Base-by-base conservation (phyloP, 2,113 vertebrate species). In the Stegastes partitus region DNA sequence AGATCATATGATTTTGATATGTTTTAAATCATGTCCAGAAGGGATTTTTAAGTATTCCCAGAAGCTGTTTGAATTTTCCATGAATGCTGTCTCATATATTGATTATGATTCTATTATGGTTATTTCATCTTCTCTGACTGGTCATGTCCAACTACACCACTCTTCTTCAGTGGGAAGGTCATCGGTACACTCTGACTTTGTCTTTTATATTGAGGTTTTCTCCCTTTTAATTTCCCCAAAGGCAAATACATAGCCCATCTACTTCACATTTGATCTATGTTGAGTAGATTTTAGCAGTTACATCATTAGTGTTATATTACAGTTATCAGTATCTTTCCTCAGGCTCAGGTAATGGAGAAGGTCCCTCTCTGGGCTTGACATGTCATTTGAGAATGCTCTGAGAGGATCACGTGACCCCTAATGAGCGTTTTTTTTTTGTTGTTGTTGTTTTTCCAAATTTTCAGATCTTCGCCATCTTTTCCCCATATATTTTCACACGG, bases 301-400 rank as follows among this genome's bases (percentile, higher is more conserved):
- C 58, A n/a, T n/a, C n/a, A n/a, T n/a, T 51, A 9, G 42, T 57
- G 59, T 65, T 50, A 50, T 34, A 50, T 64, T 70, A 64, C 58
- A 39, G 42, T 26, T 71, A 42, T 39, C 34, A 28, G 26, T 50
- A 28, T 42, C 54, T 53, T 10, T 42, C 39, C 45, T 78, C 49
- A 54, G 22, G 49, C 25, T n/a, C 12, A 57, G 18, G 44, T 26
- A 71, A 51, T 25, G 47, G 18, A 26, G 37, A 16, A 47, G 11
- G 54, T 12, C 6, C 6, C 44, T 39, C n/a, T 57, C 7, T n/a
- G 31, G 21, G 14, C 23, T 55, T 15, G 12, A 22, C 19, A n/a
- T 74, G 23, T 55, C 37, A 2, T 53, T 14, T 73, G 62, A 53
- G n/a, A 71, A 25, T 63, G 25, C 9, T 3, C 44, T 45, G 21